Percentiles rank a stretch among this genome's conserved stretches.
These are phyloP conservation scores for Ailuropoda melanoleuca DNA, from an alignment of 2,113 vertebrate genomes.

Conservation along the genomic window DNA sequence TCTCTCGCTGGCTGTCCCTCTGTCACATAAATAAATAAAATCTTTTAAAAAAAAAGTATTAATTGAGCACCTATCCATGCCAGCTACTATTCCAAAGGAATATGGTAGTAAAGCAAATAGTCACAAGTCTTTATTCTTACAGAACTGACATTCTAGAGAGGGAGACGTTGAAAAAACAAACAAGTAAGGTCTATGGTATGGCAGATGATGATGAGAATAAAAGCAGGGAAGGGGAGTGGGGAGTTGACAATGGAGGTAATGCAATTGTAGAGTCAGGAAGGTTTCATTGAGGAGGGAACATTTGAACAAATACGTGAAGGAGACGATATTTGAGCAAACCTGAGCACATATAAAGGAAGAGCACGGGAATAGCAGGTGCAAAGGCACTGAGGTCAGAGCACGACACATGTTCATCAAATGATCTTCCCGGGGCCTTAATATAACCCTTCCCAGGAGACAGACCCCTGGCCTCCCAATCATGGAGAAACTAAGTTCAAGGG, in stretches of 20 bases:
- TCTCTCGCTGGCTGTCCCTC: too few relatives aligned
- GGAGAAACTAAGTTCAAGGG: not conserved
- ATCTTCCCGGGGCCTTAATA: not conserved
- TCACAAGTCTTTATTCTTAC: not conserved
- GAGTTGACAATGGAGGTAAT: accelerated
- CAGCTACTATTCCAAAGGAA: not conserved
- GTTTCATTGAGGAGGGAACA: not conserved
- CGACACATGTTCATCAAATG: too few relatives aligned
- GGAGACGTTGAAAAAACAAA: not conserved
- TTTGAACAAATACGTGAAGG: too few relatives aligned
- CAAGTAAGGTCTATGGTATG: not conserved
- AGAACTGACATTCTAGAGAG: not conserved
- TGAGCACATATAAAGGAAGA: not conserved
- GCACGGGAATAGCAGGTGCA: not conserved
- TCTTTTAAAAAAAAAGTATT: not conserved
- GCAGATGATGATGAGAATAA: not conserved
- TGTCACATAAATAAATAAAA: too few relatives aligned
- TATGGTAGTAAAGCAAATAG: not conserved
- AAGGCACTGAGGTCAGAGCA: not conserved
- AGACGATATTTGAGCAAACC: not conserved
- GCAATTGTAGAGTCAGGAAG: not conserved
- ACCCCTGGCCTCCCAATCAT: not conserved
- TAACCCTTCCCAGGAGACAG: not conserved
- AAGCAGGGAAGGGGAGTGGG: not conserved
- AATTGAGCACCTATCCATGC: not conserved